A percentile compares a stretch with the other conserved stretches of the same genome.
Conservation (phyloP, 2,797 vertebrate genomes). For the Lepidocolaptes lacrymiger region DNA sequence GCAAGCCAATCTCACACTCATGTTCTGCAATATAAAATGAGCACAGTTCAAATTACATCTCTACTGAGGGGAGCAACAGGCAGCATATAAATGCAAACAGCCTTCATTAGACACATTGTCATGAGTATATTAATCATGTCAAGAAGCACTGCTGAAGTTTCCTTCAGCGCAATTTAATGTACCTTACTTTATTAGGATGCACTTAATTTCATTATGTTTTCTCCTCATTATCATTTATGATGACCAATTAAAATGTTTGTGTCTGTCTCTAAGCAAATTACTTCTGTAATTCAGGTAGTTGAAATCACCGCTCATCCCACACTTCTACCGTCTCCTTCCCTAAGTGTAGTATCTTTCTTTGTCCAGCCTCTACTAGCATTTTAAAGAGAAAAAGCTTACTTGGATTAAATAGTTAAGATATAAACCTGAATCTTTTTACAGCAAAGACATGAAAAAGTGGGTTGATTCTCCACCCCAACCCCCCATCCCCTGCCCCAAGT, state of each 20-base stretch:
- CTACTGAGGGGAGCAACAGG: slow-evolving; percentile 41
- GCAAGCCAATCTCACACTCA: neutral
- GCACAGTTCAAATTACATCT: neutral
- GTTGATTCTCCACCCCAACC: neutral
- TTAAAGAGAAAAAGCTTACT: neutral
- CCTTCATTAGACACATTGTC: slow-evolving; percentile 54
- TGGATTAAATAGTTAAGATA: neutral
- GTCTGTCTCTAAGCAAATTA: slow-evolving; percentile 37
- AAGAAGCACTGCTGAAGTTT: slow-evolving; percentile 36
- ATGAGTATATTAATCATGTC: slow-evolving; percentile 56
- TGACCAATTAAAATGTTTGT: slow-evolving; percentile 60
- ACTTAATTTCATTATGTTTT: slow-evolving; percentile 57
- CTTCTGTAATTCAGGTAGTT: slow-evolving; percentile 13
- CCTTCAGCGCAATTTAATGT: slow-evolving; percentile 44
- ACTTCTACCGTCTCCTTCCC: neutral
- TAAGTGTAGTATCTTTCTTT: neutral
- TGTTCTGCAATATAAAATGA: slow-evolving; percentile 25
- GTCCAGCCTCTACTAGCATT: neutral
- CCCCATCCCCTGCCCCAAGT: fast-evolving
- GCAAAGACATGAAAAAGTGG: neutral
- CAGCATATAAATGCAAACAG: slow-evolving; percentile 42
- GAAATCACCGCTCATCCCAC: neutral
- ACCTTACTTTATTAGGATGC: slow-evolving; percentile 57
- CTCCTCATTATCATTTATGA: slow-evolving; percentile 62
- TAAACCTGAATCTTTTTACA: neutral